Conservation (phyloP, 2,797 vertebrate species). For the Antennarius maculatus region DNA sequence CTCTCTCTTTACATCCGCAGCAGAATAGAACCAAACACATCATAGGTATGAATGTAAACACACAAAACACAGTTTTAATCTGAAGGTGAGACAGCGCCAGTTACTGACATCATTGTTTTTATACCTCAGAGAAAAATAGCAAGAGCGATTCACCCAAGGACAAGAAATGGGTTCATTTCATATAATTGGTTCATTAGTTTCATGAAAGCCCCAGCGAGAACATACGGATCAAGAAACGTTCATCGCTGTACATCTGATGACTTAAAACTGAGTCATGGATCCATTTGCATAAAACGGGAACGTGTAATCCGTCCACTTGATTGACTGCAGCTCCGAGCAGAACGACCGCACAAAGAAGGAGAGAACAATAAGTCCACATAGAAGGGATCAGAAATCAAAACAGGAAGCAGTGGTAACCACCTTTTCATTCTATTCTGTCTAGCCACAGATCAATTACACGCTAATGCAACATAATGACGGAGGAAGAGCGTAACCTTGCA, state of each 20-base stretch:
- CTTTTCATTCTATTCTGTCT: not conserved
- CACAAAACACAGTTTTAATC: constrained; percentile 9
- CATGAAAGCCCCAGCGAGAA: constrained; percentile 6
- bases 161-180: constrained; percentile 32
- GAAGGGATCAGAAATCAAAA: constrained; percentile 2
- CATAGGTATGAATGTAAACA: not conserved
- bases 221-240: not conserved
- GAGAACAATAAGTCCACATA: not conserved
- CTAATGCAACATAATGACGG: not conserved
- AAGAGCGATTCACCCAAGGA: constrained; percentile 27
- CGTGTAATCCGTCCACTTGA: not conserved
- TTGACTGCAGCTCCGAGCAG: not conserved
- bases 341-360: not conserved
- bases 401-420: not conserved
- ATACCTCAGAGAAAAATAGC: constrained; percentile 25
- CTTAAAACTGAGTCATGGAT: not conserved
- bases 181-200: constrained; percentile 18
- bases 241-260: not conserved
- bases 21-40: not conserved
- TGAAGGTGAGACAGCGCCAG: constrained; percentile 21
- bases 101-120: constrained; percentile 18
- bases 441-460: constrained; percentile 5
- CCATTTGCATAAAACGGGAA: not conserved
- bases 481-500: not conserved
- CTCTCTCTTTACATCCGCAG: not conserved